phyloP scores from a whole-genome alignment of 2,888 invertebrate genomes.

The Polia nebulosa region DNA sequence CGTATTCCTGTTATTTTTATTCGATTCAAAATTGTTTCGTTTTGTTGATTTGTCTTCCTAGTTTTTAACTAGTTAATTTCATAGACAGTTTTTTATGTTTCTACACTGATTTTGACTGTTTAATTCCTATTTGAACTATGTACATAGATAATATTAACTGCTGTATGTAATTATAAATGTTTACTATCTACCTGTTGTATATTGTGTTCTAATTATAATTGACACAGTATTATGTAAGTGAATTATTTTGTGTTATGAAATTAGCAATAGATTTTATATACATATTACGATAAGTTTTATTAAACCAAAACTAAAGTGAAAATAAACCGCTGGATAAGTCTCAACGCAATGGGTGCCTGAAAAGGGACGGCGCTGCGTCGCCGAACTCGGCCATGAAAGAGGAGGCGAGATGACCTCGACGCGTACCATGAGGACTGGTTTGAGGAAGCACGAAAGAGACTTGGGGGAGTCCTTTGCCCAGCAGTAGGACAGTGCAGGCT shows the following conservation, averaged over 20 bases:
- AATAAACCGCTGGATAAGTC: too few species aligned
- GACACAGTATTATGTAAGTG: slow-evolving; percentile 75
- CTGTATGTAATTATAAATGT: slow-evolving; percentile 59
- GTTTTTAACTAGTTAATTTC: slow-evolving; percentile 28
- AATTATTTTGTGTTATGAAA: slow-evolving; percentile 72
- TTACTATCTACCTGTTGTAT: slow-evolving; percentile 64
- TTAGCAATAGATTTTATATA: slow-evolving; percentile 79
- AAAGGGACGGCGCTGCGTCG: too few species aligned
- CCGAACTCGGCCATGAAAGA: too few species aligned
- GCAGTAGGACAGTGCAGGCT: too few species aligned
- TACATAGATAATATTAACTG: slow-evolving; percentile 58
- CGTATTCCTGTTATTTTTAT: slow-evolving; percentile 34
- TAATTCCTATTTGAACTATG: slow-evolving; percentile 46
- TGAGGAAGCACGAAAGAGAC: too few species aligned
- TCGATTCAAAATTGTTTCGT: slow-evolving; percentile 26
- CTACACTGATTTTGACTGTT: slow-evolving; percentile 35
- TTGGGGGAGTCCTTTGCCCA: too few species aligned
- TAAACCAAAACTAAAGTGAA: not conserved
- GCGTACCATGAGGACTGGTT: too few species aligned
- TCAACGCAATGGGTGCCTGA: too few species aligned
- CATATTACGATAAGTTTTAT: slow-evolving; percentile 61
- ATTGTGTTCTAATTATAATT: slow-evolving; percentile 66
- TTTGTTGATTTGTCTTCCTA: slow-evolving; percentile 22
- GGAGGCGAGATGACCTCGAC: too few species aligned
- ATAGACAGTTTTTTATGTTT: slow-evolving; percentile 43